Evolutionary conservation across 2,888 invertebrate genomes (phyloP).

Genomic region (Eristalis tenax): DNA sequence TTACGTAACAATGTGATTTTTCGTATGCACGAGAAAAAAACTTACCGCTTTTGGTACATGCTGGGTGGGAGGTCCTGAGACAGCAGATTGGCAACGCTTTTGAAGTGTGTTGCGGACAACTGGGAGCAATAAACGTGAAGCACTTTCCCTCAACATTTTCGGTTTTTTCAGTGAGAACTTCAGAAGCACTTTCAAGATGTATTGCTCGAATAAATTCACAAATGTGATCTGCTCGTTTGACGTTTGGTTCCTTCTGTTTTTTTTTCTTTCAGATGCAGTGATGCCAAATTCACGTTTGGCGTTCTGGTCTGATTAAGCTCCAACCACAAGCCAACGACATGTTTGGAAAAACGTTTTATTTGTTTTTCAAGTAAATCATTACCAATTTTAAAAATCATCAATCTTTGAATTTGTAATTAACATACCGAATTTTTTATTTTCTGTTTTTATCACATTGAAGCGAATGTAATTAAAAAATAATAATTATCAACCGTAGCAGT

Average conservation of each 20-base stretch:
- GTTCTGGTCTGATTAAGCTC: not conserved
- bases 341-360: not conserved
- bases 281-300: not conserved
- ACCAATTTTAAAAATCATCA: too few relatives aligned
- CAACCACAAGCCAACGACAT: not conserved
- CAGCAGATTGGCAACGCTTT: slow-evolving; percentile 78
- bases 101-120: slow-evolving; percentile 78
- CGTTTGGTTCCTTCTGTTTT: slow-evolving; percentile 3
- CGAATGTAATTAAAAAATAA: too few relatives aligned
- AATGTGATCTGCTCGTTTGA: slow-evolving; percentile 50
- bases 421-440: not conserved
- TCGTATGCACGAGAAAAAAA: slow-evolving; percentile 44
- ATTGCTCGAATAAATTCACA: not conserved
- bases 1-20: slow-evolving; percentile 76
- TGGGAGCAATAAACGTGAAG: slow-evolving; percentile 78
- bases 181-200: not conserved
- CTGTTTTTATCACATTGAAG: too few relatives aligned
- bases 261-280: not conserved
- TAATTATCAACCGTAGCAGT: not conserved
- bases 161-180: slow-evolving; percentile 1
- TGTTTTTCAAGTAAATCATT: not conserved
- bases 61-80: slow-evolving; percentile 79
- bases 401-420: too few relatives aligned
- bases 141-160: slow-evolving; percentile 78
- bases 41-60: slow-evolving; percentile 79